phyloP scores from a whole-genome alignment of 2,888 invertebrate genomes.

The Xylota sylvarum region DNA sequence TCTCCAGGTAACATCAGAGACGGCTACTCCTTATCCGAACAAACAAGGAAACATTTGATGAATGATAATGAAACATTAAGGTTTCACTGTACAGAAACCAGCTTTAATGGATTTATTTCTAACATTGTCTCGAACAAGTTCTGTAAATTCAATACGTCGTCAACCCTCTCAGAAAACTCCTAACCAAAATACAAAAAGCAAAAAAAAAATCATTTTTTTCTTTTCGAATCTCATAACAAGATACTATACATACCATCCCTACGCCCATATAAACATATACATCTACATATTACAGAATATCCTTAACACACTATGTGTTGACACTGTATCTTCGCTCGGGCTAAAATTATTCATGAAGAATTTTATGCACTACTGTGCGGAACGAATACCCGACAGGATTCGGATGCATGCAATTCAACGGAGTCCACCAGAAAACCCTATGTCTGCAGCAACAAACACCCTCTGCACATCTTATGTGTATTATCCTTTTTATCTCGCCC shows the following conservation, averaged over 20 bases:
- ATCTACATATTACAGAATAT: conserved; percentile 56
- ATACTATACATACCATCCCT: conserved; percentile 19
- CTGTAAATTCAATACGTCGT: background rate
- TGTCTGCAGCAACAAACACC: conserved; percentile 35
- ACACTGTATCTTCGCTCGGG: conserved; percentile 66
- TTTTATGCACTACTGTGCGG: conserved; percentile 79
- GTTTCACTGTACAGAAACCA: background rate
- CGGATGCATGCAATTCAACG: conserved; percentile 69
- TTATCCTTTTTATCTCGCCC: conserved; percentile 75
- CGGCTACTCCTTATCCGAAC: too few species aligned
- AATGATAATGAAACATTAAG: background rate
- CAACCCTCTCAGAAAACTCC: background rate
- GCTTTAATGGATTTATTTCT: background rate
- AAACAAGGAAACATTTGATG: too few species aligned
- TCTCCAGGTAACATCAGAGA: too few species aligned
- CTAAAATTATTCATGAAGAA: conserved; percentile 78
- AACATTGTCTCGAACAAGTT: background rate
- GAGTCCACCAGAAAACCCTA: conserved; percentile 47
- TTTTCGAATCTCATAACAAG: conserved; percentile 48
- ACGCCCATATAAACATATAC: background rate
- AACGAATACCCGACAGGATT: conserved; percentile 76
- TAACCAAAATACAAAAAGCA: background rate
- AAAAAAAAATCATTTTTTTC: conserved; percentile 25
- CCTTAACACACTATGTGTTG: conserved; percentile 75
- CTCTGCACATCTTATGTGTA: conserved; percentile 59